phyloP scores from a whole-genome alignment of 2,797 vertebrate genomes.

The Spondyliosoma cantharus region DNA sequence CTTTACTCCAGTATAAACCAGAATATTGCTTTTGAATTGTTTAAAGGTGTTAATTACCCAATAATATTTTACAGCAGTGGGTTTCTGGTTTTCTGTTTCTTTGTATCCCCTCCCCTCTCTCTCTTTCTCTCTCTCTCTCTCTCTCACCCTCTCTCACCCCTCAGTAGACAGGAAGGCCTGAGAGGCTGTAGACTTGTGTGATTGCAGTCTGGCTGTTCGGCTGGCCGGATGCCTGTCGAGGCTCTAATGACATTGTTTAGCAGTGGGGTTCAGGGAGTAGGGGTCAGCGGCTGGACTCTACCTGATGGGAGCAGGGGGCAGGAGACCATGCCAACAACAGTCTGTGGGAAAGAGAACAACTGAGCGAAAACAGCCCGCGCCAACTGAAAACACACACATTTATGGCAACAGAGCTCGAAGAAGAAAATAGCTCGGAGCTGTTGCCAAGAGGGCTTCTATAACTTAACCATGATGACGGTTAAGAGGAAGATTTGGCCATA shows the following conservation, averaged over 20 bases:
- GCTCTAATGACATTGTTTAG: constrained; percentile 82
- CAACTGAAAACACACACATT: constrained; percentile 56
- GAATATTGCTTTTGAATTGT: neutral
- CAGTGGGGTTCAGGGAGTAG: constrained; percentile 77
- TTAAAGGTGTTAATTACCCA: neutral
- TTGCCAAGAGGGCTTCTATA: constrained; percentile 56
- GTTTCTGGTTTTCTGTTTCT: constrained; percentile 22
- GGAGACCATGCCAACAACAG: constrained; percentile 66
- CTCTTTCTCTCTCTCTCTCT: neutral
- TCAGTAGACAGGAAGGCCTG: constrained; percentile 69
- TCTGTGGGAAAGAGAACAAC: constrained; percentile 70
- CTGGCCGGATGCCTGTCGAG: constrained; percentile 68
- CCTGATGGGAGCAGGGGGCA: constrained; percentile 72
- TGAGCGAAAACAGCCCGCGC: constrained; percentile 39
- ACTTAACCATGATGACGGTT: constrained; percentile 49
- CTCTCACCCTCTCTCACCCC: constrained; percentile 1
- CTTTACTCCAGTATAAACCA: neutral
- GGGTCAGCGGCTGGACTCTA: constrained; percentile 75
- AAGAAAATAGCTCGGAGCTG: constrained; percentile 44
- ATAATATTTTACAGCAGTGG: neutral
- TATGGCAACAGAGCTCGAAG: constrained; percentile 50
- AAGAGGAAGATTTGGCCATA: constrained; percentile 45
- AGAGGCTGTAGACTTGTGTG: constrained; percentile 65
- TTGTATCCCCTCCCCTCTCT: neutral
- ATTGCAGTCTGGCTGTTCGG: constrained; percentile 68